Conservation (phyloP, 2,113 vertebrate genomes). For the Shinisaurus crocodilurus region DNA sequence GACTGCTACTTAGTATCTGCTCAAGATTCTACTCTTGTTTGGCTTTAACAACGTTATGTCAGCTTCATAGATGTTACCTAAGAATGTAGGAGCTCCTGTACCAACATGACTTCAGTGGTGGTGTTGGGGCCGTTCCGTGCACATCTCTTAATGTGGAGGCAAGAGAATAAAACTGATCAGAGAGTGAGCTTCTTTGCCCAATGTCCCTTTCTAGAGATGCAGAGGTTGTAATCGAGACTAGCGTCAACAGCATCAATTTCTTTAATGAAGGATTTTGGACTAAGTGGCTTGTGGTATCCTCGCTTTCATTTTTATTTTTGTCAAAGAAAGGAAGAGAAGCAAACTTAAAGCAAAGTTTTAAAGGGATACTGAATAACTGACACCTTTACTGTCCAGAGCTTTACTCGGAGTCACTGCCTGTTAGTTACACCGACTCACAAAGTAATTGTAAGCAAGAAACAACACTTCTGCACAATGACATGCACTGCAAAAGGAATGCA, state of each 20-base stretch:
- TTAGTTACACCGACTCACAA: slow-evolving; percentile 51
- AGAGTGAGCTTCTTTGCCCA: background rate
- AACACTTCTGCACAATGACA: slow-evolving; percentile 77
- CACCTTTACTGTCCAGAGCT: slow-evolving; percentile 77
- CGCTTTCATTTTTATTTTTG: background rate
- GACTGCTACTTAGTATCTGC: background rate
- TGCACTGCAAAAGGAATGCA: slow-evolving; percentile 76
- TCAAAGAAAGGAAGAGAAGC: background rate
- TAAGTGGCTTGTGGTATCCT: background rate
- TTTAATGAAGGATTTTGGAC: background rate
- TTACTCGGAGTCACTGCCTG: slow-evolving; percentile 76
- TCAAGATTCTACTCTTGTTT: slow-evolving; percentile 23
- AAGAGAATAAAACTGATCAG: background rate
- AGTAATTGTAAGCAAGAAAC: slow-evolving; percentile 80
- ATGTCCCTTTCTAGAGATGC: background rate
- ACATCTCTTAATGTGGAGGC: background rate
- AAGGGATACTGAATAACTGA: slow-evolving; percentile 60
- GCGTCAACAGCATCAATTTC: background rate
- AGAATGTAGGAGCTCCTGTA: background rate
- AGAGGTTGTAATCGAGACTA: background rate
- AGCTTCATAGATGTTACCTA: background rate
- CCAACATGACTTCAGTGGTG: background rate
- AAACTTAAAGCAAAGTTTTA: background rate
- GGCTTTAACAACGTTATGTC: background rate
- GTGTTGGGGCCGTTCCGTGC: background rate